Conservation (phyloP, 2,888 invertebrate genomes). For the Oligia strigilis region DNA sequence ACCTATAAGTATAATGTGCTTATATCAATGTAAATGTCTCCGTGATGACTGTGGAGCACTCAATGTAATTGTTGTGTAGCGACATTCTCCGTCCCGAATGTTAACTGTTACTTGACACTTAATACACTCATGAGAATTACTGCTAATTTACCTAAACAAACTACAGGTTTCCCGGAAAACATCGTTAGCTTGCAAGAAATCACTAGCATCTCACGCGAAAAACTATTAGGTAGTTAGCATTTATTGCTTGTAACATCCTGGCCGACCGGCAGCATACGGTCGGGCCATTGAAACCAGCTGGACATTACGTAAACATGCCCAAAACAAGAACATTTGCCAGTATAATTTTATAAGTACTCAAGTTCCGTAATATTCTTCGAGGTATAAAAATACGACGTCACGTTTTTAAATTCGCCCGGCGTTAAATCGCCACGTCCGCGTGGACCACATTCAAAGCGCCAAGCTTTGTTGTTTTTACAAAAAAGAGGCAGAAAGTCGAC, state of each 20-base stretch:
- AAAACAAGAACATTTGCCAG: conserved; percentile 43
- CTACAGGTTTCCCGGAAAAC: conserved; percentile 54
- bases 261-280: conserved; percentile 47
- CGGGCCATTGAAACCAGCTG: conserved; percentile 33
- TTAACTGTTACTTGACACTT: conserved; percentile 42
- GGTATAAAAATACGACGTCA: conserved; percentile 49
- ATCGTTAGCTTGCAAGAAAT: conserved; percentile 36
- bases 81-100: conserved; percentile 32
- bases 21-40: conserved; percentile 58
- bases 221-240: conserved; percentile 60
- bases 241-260: conserved; percentile 62
- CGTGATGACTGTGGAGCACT: conserved; percentile 41
- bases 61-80: conserved; percentile 57
- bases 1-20: conserved; percentile 53
- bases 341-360: conserved; percentile 45
- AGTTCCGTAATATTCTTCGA: conserved; percentile 46
- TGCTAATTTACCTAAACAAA: conserved; percentile 35
- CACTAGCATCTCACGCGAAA: conserved; percentile 18
- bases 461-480: conserved; percentile 65
- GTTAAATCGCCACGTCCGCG: conserved; percentile 64
- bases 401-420: conserved; percentile 61
- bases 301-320: conserved; percentile 39
- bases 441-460: conserved; percentile 64
- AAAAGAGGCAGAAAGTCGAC: conserved; percentile 64
- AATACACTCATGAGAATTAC: conserved; percentile 28